phyloP scores from a whole-genome alignment of 2,113 vertebrate species.

The Triplophysa siluroides region DNA sequence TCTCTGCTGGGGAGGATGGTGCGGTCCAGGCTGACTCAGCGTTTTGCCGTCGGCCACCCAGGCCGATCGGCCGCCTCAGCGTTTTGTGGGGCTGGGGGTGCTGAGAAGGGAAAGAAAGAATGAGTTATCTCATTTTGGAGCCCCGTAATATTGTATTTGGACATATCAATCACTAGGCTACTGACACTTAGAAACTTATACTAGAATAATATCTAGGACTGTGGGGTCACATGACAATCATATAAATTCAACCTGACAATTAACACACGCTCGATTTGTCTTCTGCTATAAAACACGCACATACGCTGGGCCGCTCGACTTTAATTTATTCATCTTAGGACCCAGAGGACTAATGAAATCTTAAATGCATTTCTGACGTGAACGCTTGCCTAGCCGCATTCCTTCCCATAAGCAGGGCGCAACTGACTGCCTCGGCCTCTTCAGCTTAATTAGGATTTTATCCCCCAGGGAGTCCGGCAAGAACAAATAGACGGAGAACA shows the following conservation, averaged over 20 bases:
- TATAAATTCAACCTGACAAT: slow-evolving; percentile 32
- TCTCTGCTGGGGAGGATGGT: slow-evolving; percentile 61
- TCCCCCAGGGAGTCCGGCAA: slow-evolving; percentile 60
- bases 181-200: background rate
- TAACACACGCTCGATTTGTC: slow-evolving; percentile 4
- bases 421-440: slow-evolving; percentile 62
- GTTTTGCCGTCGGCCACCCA: slow-evolving; percentile 61
- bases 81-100: slow-evolving; percentile 55
- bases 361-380: slow-evolving; percentile 58
- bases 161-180: background rate
- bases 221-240: slow-evolving; percentile 32
- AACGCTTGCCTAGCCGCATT: slow-evolving; percentile 39
- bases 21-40: slow-evolving; percentile 73
- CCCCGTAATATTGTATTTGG: background rate
- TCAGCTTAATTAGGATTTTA: slow-evolving; percentile 72
- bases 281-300: slow-evolving; percentile 28
- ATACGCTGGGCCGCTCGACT: slow-evolving; percentile 68
- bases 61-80: slow-evolving; percentile 68
- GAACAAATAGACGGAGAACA: slow-evolving; percentile 55
- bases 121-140: slow-evolving; percentile 30
- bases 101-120: slow-evolving; percentile 26
- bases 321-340: slow-evolving; percentile 70
- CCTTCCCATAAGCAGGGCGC: slow-evolving; percentile 47
- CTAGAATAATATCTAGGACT: background rate
- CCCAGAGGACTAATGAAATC: slow-evolving; percentile 73